Conservation (phyloP, 1,140 invertebrate genomes). For the Pseudoatta argentina region DNA sequence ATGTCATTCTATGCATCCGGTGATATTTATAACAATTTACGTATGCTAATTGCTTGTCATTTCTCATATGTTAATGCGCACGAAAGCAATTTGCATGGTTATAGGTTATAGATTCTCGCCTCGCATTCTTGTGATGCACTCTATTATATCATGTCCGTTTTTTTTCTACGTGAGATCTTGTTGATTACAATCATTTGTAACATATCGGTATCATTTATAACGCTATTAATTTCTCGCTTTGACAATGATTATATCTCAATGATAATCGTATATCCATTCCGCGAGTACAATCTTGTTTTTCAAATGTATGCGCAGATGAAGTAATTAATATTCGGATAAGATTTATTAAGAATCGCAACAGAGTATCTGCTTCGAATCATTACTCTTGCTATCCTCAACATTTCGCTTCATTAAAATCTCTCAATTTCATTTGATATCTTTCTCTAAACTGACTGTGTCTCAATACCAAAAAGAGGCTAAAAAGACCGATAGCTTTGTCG, state of each 20-base stretch:
- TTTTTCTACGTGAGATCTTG: constrained; percentile 20
- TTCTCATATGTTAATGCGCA: constrained; percentile 32
- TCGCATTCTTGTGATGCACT: constrained; percentile 24
- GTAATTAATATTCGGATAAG: constrained; percentile 22
- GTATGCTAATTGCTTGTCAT: constrained; percentile 63
- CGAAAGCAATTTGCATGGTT: constrained; percentile 66
- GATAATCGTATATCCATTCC: neutral
- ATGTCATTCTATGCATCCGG: constrained; percentile 57
- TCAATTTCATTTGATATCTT: neutral
- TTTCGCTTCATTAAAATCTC: constrained; percentile 28
- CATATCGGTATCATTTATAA: constrained; percentile 21
- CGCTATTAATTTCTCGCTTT: constrained; percentile 46
- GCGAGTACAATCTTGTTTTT: neutral
- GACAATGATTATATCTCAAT: constrained; percentile 9
- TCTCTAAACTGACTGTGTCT: neutral
- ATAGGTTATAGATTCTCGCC: constrained; percentile 20
- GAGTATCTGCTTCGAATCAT: constrained; percentile 3
- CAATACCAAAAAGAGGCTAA: constrained; percentile 2
- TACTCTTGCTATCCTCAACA: neutral
- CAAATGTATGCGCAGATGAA: neutral
- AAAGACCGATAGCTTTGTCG: constrained; percentile 42
- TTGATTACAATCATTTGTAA: constrained; percentile 52
- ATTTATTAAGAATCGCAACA: neutral
- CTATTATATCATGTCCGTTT: constrained; percentile 3
- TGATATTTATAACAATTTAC: constrained; percentile 48